Evolutionary conservation across 2,888 invertebrate genomes (phyloP).

Genomic region (Camptogramma bilineatum): DNA sequence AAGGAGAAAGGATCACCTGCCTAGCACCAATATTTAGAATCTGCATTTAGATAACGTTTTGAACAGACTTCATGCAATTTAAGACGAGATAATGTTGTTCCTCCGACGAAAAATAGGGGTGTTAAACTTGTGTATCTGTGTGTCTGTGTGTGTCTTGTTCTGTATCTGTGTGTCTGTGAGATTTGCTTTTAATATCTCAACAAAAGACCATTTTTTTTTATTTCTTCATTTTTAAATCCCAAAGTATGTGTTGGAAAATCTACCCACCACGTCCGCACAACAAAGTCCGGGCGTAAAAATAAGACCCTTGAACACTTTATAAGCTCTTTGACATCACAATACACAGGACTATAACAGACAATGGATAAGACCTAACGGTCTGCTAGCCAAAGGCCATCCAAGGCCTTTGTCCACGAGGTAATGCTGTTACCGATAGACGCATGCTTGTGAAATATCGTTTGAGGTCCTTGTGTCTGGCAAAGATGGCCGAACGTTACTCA

Average conservation of each 20-base stretch:
- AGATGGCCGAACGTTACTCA: slow-evolving; percentile 60
- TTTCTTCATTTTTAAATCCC: no score
- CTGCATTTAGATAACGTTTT: slow-evolving; percentile 4
- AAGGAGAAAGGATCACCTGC: neutral
- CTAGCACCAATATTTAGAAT: neutral
- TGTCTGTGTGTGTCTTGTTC: no score
- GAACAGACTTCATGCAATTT: neutral
- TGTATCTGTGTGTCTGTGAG: no score
- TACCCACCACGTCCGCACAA: no score
- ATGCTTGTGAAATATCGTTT: slow-evolving; percentile 1
- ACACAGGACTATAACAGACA: neutral
- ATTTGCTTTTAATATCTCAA: no score
- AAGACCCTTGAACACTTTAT: neutral
- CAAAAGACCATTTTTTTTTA: no score
- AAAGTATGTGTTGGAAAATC: no score
- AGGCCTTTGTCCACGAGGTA: slow-evolving; percentile 4
- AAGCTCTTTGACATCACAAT: no score
- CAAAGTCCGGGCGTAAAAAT: no score
- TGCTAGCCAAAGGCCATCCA: neutral
- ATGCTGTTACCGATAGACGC: slow-evolving; percentile 2
- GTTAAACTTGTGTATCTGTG: no score
- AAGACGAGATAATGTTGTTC: neutral
- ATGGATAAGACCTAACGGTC: neutral
- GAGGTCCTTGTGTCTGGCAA: slow-evolving; percentile 25
- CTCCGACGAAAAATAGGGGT: no score